Conservation (phyloP, 2,888 invertebrate genomes). For the Stegana nigrithorax region DNA sequence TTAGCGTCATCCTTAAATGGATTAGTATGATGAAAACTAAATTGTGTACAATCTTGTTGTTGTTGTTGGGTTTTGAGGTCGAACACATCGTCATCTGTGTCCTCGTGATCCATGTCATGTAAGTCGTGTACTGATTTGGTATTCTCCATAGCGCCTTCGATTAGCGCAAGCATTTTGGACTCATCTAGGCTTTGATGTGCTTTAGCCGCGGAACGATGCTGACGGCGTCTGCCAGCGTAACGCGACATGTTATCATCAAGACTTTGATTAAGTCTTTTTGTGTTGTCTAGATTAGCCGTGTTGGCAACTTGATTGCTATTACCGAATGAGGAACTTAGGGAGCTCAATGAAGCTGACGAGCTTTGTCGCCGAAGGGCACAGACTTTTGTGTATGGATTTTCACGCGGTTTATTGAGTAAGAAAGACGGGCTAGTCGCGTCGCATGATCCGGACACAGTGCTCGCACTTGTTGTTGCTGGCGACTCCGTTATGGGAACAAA, state of each 20-base stretch:
- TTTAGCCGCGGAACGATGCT: constrained; percentile 70
- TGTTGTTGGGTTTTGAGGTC: constrained; percentile 28
- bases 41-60: constrained; percentile 30
- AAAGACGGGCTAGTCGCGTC: constrained; percentile 74
- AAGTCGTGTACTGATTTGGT: constrained; percentile 28
- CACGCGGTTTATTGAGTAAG: constrained; percentile 78
- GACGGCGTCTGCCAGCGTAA: constrained; percentile 43
- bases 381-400: constrained; percentile 90
- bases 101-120: constrained; percentile 39
- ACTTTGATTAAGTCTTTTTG: constrained; percentile 79
- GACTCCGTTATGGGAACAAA: constrained; percentile 55
- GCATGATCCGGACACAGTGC: constrained; percentile 61
- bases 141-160: constrained; percentile 52
- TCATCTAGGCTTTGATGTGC: constrained; percentile 80
- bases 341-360: constrained; percentile 81
- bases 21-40: constrained; percentile 65
- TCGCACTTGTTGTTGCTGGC: constrained; percentile 49
- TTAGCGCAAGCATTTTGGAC: constrained; percentile 68
- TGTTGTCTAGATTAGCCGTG: constrained; percentile 70
- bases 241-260: constrained; percentile 76
- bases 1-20: constrained; percentile 63
- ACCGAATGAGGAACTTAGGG: constrained; percentile 60
- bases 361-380: constrained; percentile 88
- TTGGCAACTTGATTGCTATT: constrained; percentile 34
- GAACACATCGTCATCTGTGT: constrained; percentile 59